Base-by-base conservation (phyloP, 2,888 invertebrate genomes). In the Drosophila limbata region DNA sequence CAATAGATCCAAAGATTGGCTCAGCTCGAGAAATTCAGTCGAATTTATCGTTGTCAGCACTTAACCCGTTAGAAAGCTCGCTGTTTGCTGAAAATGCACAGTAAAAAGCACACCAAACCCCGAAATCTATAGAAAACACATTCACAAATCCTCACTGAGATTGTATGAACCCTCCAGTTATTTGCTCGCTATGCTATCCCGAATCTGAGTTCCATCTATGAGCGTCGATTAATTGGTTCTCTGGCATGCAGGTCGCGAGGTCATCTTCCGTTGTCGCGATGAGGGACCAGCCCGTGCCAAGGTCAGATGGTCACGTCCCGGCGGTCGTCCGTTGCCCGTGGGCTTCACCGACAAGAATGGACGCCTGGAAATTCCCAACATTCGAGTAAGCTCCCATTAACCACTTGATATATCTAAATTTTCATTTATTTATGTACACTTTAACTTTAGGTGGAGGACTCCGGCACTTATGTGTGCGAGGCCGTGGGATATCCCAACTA, bases 191-290 rank as follows among this genome's bases (percentile, higher is more conserved):
- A 59, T 66, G 45, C 39, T 60, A 47, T 37, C 45, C 62, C 45
- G 3, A 33, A 17, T 35, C 28, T 25, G 0, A n/a, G 3, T 9
- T 10, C 15, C 45, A 19, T n/a, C 13, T 47, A 19, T 28, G 0
- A 25, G 1, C n/a, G 19, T 6, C 13, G 5, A 1, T 31, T 81
- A 65, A 81, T 21, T 2, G n/a, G 4, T 35, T 37, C 10, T 51
- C 51, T 48, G 61, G 17, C n/a, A 35, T 60, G 10, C 47, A 97
- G 98, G 97, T 92, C 96, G 96, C 44, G 98, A 98, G 92, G 98
- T 98, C 40, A 97, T 98, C 37, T 97, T 98, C 94, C 96, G 96
- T 93, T 98, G 98, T 91, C 95, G 98, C 77, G 98, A 98, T 89
- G 97, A 97, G 92, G 97, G 98, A n/a, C 94, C 94, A 0, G 91